Percentiles rank a stretch among this genome's conserved stretches.
Conservation (phyloP, 2,113 vertebrate genomes). For the Camelus bactrianus region DNA sequence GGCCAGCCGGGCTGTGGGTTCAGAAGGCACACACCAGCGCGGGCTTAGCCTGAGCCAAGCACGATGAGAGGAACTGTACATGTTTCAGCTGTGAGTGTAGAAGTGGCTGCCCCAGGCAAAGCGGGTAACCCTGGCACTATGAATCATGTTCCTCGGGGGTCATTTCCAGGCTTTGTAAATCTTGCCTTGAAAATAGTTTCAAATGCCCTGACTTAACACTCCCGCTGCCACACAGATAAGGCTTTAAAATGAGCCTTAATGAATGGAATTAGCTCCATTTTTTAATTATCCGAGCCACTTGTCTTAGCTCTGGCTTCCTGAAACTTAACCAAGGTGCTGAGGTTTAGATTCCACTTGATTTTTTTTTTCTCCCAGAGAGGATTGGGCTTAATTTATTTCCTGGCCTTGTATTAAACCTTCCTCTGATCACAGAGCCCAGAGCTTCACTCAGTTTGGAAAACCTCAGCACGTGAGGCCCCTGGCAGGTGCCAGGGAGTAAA, state of each 20-base stretch:
- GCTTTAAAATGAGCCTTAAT: constrained; percentile 11
- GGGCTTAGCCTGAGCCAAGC: not conserved
- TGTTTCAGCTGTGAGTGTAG: not conserved
- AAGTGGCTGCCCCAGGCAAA: not conserved
- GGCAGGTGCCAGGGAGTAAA: not conserved
- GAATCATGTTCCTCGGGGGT: not conserved
- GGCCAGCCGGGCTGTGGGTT: not conserved
- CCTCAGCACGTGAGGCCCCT: not conserved
- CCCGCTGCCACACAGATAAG: not conserved
- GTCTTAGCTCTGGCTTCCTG: not conserved
- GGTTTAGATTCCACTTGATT: not conserved
- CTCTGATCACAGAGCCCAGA: not conserved
- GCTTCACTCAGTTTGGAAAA: not conserved
- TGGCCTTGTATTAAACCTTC: not conserved
- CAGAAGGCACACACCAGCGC: not conserved
- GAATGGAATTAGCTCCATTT: constrained; percentile 38
- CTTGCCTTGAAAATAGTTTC: constrained; percentile 60
- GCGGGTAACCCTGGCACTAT: not conserved
- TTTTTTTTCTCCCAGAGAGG: not conserved
- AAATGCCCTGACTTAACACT: not conserved
- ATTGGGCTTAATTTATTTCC: not conserved
- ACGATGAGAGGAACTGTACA: not conserved
- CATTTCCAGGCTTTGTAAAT: constrained; percentile 44
- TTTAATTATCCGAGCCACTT: constrained; percentile 38
- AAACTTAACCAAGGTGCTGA: constrained; percentile 1